Conservation (phyloP, 2,797 vertebrate species). For the Nyctibius grandis region DNA sequence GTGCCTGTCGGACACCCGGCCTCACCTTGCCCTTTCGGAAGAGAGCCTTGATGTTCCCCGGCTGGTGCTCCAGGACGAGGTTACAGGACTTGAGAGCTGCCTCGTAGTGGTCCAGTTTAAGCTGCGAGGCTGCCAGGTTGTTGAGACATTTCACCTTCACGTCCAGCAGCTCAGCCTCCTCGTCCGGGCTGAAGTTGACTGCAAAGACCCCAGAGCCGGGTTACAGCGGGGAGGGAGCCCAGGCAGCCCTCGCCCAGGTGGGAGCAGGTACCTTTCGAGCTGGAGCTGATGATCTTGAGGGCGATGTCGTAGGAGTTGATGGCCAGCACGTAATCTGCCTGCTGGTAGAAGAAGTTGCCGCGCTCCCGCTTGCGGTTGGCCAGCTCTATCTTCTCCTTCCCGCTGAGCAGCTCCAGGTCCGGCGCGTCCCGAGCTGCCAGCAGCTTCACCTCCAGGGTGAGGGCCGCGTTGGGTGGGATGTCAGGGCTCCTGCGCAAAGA, state of each 20-base stretch:
- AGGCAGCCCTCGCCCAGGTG: accelerated
- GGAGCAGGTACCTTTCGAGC: constrained; percentile 84
- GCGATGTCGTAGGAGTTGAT: constrained; percentile 93
- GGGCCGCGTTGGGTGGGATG: constrained; percentile 77
- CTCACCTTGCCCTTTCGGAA: constrained; percentile 96
- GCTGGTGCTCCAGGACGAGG: constrained; percentile 86
- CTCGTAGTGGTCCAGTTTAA: constrained; percentile 92
- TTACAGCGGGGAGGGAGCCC: not conserved
- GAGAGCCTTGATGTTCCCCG: constrained; percentile 93
- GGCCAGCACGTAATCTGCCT: constrained; percentile 87
- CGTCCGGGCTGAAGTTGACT: constrained; percentile 87
- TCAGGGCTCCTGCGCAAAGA: constrained; percentile 71
- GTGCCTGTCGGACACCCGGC: accelerated
- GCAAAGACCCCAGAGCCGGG: not conserved
- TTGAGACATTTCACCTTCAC: constrained; percentile 97
- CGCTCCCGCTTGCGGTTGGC: constrained; percentile 87
- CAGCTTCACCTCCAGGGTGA: constrained; percentile 86
- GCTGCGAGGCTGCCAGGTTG: constrained; percentile 95
- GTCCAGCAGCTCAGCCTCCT: constrained; percentile 86
- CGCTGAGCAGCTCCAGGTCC: constrained; percentile 86
- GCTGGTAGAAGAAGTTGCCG: constrained; percentile 91
- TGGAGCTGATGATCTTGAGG: constrained; percentile 86
- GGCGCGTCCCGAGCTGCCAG: constrained; percentile 77
- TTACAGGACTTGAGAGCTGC: constrained; percentile 90
- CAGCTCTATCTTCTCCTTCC: constrained; percentile 80